A percentile compares a stretch with the other conserved stretches of the same genome.
Conservation (phyloP, 2,888 invertebrate genomes). For the Chloroclysta siterata region DNA sequence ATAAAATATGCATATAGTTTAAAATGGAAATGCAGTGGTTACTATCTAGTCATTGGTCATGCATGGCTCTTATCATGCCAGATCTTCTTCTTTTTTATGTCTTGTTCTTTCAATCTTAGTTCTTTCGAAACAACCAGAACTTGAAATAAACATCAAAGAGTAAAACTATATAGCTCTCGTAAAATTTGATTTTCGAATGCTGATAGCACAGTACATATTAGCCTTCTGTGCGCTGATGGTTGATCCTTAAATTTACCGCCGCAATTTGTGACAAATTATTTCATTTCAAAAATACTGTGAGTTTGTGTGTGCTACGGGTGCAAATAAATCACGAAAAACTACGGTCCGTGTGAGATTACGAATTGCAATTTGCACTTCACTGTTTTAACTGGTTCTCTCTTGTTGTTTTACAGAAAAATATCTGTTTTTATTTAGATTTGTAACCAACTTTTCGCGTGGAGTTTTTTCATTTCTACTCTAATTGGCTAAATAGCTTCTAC, state of each 20-base stretch:
- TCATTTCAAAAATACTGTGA: conserved; percentile 32
- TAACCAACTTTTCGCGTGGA: not conserved
- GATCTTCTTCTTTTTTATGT: too few species aligned
- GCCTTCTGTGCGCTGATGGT: conserved; percentile 16
- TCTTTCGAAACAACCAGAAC: too few species aligned
- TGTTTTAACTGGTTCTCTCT: conserved; percentile 16
- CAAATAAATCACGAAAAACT: conserved; percentile 33
- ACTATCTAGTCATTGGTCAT: too few species aligned
- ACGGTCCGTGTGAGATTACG: conserved; percentile 28
- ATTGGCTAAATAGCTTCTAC: not conserved
- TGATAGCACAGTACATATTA: too few species aligned
- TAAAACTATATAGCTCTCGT: too few species aligned
- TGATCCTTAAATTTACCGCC: conserved; percentile 35
- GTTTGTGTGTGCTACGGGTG: conserved; percentile 23
- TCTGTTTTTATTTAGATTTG: conserved; percentile 4
- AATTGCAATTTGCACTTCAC: conserved; percentile 32
- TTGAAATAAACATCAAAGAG: too few species aligned
- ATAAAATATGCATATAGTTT: too few species aligned
- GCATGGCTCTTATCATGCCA: too few species aligned
- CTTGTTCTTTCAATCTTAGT: too few species aligned
- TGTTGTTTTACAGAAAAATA: conserved; percentile 17
- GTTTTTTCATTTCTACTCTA: not conserved
- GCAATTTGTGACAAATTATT: conserved; percentile 34
- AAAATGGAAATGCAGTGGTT: too few species aligned
- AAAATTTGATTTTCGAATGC: too few species aligned